Conservation (phyloP, 1,140 invertebrate genomes). For the Drosophila repleta region DNA sequence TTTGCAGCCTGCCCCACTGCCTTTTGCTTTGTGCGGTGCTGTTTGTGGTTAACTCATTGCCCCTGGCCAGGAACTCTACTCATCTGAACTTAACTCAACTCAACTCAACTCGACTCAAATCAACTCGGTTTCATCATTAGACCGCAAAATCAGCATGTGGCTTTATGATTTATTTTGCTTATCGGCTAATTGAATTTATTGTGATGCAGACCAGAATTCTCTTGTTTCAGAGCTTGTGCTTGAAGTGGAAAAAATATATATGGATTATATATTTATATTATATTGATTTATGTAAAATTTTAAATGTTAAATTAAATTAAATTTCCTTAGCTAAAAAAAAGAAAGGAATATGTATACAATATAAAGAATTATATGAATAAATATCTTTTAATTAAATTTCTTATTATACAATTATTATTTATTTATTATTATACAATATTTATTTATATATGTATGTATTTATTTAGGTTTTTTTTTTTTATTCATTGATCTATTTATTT, state of each 20-base stretch:
- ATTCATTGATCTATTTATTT: background rate
- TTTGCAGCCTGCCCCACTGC: conserved; percentile 8
- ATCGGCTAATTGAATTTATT: conserved; percentile 44
- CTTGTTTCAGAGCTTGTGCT: conserved; percentile 2
- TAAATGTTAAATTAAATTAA: no score
- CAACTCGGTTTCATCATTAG: conserved; percentile 37
- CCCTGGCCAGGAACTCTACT: conserved; percentile 18
- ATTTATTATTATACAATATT: no score
- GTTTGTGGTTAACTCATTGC: conserved; percentile 31
- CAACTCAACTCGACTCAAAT: conserved; percentile 6
- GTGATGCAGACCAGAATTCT: conserved; percentile 18
- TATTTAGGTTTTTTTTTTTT: background rate
- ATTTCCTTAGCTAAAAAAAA: no score
- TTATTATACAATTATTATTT: no score
- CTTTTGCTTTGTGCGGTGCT: conserved; percentile 20
- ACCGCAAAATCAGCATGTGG: conserved; percentile 23
- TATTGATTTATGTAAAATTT: no score
- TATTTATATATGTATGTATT: background rate
- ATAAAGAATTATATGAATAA: no score
- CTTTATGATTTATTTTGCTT: conserved; percentile 43
- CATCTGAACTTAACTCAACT: background rate
- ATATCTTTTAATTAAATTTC: no score
- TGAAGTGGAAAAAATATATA: background rate
- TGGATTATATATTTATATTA: no score
- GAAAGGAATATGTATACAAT: no score